Percentiles rank a stretch among this genome's conserved stretches.
phyloP scores from a whole-genome alignment of 2,797 vertebrate genomes.

The Danio kyathit region DNA sequence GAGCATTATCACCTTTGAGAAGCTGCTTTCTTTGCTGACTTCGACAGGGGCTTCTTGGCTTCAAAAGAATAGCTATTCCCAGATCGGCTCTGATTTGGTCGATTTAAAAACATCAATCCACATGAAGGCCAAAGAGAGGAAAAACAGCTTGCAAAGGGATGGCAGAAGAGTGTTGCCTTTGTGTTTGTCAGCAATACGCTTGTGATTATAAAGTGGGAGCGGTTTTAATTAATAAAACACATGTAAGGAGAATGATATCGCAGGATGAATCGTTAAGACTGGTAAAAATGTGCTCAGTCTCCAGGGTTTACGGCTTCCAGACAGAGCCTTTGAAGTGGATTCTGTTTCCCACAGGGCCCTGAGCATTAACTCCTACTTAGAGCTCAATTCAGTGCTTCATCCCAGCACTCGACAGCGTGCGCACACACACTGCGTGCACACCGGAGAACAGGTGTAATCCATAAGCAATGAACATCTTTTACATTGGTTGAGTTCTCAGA shows the following conservation, averaged over 20 bases:
- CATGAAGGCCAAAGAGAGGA: constrained; percentile 44
- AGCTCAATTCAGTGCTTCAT: constrained; percentile 57
- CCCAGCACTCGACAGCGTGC: constrained; percentile 15
- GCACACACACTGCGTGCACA: constrained; percentile 17
- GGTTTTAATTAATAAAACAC: constrained; percentile 69
- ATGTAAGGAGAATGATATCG: constrained; percentile 68
- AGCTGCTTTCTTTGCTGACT: constrained; percentile 72
- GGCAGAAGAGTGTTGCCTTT: constrained; percentile 70
- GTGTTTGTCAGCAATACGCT: constrained; percentile 66
- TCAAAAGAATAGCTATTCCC: constrained; percentile 80
- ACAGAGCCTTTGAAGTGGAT: constrained; percentile 83
- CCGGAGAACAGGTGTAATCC: constrained; percentile 36
- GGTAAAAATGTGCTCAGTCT: constrained; percentile 76
- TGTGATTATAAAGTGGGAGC: constrained; percentile 64
- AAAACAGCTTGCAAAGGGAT: constrained; percentile 52
- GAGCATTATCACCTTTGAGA: constrained; percentile 79
- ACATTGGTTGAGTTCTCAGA: neutral
- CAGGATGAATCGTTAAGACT: constrained; percentile 77
- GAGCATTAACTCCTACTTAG: constrained; percentile 76
- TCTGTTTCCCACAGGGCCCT: constrained; percentile 77
- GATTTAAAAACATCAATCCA: constrained; percentile 78
- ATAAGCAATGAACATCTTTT: constrained; percentile 10
- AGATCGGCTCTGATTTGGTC: constrained; percentile 77
- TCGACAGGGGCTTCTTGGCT: constrained; percentile 77
- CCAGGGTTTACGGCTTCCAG: constrained; percentile 74